A percentile compares a stretch with the other conserved stretches of the same genome.
Evolutionary conservation across 2,113 vertebrate species (phyloP).

Genomic region (Sardina pilchardus): DNA sequence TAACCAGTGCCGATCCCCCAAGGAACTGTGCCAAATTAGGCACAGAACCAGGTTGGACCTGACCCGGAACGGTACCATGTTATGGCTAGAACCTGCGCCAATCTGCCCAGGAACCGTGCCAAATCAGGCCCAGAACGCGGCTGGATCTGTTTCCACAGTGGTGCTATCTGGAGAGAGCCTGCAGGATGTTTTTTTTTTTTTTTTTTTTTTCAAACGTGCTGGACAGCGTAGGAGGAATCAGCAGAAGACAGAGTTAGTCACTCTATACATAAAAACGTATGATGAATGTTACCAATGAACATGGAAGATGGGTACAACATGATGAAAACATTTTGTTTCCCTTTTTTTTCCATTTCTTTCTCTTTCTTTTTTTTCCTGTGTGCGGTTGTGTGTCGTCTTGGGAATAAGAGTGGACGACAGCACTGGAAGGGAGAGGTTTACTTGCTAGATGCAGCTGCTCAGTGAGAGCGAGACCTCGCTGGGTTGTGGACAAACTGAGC

Average conservation of each 20-base stretch:
- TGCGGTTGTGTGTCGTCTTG: neutral
- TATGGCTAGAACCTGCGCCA: neutral
- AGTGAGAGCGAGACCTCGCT: neutral
- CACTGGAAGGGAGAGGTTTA: neutral
- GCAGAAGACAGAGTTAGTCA: conserved; percentile 47
- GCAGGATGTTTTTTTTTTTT: neutral
- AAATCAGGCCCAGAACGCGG: neutral
- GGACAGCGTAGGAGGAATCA: conserved; percentile 26
- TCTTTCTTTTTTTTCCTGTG: neutral
- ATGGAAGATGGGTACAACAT: conserved; percentile 80
- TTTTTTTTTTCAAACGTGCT: conserved; percentile 19
- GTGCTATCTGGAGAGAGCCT: conserved; percentile 1
- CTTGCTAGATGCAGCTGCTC: neutral
- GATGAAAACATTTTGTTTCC: conserved; percentile 62
- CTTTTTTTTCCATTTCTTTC: neutral
- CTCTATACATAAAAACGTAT: conserved; percentile 39
- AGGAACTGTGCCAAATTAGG: neutral
- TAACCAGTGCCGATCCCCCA: neutral
- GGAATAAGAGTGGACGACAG: neutral
- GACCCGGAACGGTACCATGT: neutral
- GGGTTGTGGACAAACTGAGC: neutral
- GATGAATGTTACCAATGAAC: conserved; percentile 67
- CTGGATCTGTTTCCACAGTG: neutral
- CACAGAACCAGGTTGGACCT: neutral
- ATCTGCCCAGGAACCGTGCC: neutral